Base-by-base conservation (phyloP, 2,113 vertebrate species). In the Neodon shergylaensis region DNA sequence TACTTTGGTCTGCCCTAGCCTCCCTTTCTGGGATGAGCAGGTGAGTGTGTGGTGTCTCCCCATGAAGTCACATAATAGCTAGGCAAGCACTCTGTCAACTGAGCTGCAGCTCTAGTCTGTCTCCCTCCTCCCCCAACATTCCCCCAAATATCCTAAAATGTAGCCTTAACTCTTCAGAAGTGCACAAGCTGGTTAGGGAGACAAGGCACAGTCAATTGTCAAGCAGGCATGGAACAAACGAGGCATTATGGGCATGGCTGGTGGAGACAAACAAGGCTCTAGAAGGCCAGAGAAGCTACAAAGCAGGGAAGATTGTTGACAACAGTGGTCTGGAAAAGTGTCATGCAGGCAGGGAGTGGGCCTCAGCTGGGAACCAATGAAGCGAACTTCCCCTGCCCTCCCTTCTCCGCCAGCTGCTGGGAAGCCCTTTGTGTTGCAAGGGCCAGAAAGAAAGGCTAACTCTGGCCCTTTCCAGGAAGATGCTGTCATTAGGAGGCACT, bases 241-340 rank as follows among this genome's bases (percentile, higher is more conserved):
- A 65, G n/a, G 47, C 74, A 52, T 95, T 87, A 28, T 84, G 33
- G 49, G 65, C 54, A 58, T 44, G 49, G 3, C 68, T 92, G 68
- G 83, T 63, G 21, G 89, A 91, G 65, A 96, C 42, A 73, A 88
- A 36, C 66, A 82, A 26, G 47, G 19, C 58, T 93, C 63, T 87
- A 76, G 78, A 90, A 93, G 84, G 22, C 78, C 52, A 95, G 83
- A 74, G 86, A 82, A 82, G 61, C 72, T 88, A 33, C 49, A 72
- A 61, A 76, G 19, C 19, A 10, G 21, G 17, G 63, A 42, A 84
- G 42, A 58, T 13, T 93, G 10, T 31, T 96, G 89, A 79, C 39
- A 97, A 33, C 24, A 82, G n/a, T 63, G 5, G 22, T 81, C 70
- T 92, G 92, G 79, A 91, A 93, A 96, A 77, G n/a, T 54, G 49